These are phyloP conservation scores for Cantharis lateralis DNA, from an alignment of 2,888 invertebrate genomes.

Conservation along the genomic window DNA sequence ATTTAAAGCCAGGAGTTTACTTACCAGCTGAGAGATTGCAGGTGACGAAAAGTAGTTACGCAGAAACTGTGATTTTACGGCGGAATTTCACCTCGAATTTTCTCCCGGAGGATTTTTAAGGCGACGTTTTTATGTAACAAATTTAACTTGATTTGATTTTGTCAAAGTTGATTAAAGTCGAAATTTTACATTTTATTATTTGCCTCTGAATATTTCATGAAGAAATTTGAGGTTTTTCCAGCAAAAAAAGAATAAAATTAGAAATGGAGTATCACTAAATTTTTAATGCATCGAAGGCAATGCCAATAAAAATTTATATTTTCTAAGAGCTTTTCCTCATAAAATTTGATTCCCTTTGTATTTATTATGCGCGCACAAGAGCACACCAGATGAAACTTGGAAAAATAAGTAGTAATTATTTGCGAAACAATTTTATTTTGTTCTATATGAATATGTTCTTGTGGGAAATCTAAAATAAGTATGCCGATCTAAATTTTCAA, in stretches of 20 bases:
- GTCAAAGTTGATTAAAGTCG: not conserved
- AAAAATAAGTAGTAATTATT: not conserved
- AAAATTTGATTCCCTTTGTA: not conserved
- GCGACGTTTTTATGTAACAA: not conserved
- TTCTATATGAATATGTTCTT: not conserved
- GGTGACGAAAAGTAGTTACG: not conserved
- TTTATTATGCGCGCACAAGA: not conserved
- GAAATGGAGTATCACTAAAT: not conserved
- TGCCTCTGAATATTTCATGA: not conserved
- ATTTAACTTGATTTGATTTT: not conserved
- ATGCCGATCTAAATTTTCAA: not conserved
- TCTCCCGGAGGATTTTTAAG: not conserved
- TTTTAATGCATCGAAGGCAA: not conserved
- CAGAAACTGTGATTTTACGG: not conserved
- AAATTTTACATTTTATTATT: not conserved
- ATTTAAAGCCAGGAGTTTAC: not conserved
- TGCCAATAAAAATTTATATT: not conserved
- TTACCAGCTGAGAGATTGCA: not conserved
- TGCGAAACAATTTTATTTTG: not conserved
- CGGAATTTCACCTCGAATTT: not conserved
- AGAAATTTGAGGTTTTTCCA: not conserved
- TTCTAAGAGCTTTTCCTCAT: not conserved
- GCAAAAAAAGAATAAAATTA: not conserved
- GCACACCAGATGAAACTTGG: not conserved
- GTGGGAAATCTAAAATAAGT: not conserved